Conservation (phyloP, 92 coral and sea anemone species). For the Epizoanthus stellaris region DNA sequence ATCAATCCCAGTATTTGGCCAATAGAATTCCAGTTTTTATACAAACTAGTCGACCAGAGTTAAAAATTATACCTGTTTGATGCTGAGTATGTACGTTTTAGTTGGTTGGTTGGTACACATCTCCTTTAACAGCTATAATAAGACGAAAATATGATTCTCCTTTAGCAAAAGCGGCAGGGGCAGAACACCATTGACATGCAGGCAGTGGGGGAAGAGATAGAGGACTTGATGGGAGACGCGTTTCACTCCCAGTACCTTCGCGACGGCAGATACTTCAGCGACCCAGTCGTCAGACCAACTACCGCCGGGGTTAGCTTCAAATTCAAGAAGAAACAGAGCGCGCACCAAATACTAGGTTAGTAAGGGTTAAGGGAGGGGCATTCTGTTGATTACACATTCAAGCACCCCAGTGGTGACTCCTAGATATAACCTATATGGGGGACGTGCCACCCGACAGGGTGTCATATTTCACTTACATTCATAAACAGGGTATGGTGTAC, state of each 20-base stretch:
- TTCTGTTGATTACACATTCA: too few species aligned
- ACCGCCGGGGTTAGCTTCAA: conserved; percentile 16
- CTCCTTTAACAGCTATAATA: not conserved
- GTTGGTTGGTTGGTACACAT: not conserved
- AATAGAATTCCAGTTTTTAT: too few species aligned
- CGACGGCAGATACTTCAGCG: conserved; percentile 60
- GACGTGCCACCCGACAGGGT: too few species aligned
- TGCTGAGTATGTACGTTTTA: too few species aligned
- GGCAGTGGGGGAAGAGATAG: conserved; percentile 85
- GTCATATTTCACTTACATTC: too few species aligned
- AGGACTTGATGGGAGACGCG: conserved; percentile 92
- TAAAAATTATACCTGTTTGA: too few species aligned
- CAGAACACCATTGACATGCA: conserved; percentile 63
- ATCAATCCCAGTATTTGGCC: too few species aligned
- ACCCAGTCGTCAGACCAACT: not conserved
- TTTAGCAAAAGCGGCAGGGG: conserved; percentile 74
- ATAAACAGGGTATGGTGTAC: too few species aligned
- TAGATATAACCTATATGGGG: too few species aligned
- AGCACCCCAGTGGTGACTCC: too few species aligned
- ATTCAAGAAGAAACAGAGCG: conserved; percentile 11
- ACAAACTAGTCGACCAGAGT: too few species aligned
- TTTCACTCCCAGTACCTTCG: conserved; percentile 80
- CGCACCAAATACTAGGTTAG: conserved; percentile 7
- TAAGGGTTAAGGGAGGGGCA: not conserved
- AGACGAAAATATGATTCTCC: not conserved